phyloP scores from a whole-genome alignment of 35 echinoderm and acorn worm genomes.

The Amphiura filiformis region DNA sequence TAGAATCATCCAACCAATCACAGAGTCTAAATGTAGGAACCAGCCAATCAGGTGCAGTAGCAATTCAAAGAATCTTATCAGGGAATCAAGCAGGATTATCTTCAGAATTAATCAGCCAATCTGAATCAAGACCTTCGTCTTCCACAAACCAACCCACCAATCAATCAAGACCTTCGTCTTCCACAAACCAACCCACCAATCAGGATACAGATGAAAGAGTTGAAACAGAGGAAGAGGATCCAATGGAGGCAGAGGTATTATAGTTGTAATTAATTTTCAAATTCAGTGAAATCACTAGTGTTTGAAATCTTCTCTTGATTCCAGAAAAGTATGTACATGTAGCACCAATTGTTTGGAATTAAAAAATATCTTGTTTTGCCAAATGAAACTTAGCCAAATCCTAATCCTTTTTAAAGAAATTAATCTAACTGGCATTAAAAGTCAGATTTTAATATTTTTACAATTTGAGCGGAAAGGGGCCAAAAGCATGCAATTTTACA shows the following conservation, averaged over 20 bases:
- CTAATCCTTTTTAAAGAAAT: too few relatives aligned
- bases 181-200: background rate
- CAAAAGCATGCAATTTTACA: too few relatives aligned
- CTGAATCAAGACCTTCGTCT: background rate
- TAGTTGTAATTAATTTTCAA: too few relatives aligned
- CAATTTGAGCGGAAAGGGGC: too few relatives aligned
- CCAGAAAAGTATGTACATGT: too few relatives aligned
- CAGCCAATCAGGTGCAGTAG: background rate
- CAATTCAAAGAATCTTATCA: background rate
- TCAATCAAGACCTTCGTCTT: background rate
- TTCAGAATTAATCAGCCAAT: background rate
- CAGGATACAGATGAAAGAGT: background rate
- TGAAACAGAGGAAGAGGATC: background rate
- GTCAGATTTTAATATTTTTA: too few relatives aligned
- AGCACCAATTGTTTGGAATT: too few relatives aligned
- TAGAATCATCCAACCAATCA: background rate
- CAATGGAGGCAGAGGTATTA: constrained; percentile 7
- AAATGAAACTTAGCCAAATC: too few relatives aligned
- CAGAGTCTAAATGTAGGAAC: background rate
- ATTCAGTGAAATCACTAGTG: too few relatives aligned
- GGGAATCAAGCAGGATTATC: background rate
- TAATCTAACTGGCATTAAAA: too few relatives aligned
- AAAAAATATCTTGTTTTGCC: too few relatives aligned
- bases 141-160: background rate
- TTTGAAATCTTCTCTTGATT: too few relatives aligned